These are phyloP conservation scores for Drosophila sordidapex DNA, from an alignment of 2,888 invertebrate species.

Conservation along the genomic window DNA sequence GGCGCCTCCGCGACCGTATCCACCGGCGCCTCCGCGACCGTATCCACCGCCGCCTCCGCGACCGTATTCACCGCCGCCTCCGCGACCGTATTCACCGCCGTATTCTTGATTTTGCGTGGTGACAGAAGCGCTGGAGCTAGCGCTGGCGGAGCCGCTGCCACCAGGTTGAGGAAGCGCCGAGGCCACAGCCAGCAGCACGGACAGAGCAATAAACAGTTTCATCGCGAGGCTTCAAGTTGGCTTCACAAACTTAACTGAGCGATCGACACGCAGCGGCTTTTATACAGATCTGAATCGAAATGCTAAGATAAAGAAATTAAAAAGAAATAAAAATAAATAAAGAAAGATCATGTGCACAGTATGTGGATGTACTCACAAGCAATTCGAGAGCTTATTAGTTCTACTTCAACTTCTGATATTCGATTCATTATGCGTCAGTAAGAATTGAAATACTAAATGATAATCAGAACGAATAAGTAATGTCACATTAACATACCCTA, in stretches of 20 bases:
- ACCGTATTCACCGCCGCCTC: constrained; percentile 6
- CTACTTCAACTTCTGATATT: constrained; percentile 25
- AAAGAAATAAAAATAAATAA: neutral
- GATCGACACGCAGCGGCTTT: constrained; percentile 39
- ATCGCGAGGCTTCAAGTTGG: constrained; percentile 49
- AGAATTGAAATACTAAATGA: constrained; percentile 13
- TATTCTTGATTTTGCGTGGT: neutral
- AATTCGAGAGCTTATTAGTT: constrained; percentile 19
- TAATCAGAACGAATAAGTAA: constrained; percentile 33
- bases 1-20: no score
- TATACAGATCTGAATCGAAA: constrained; percentile 47
- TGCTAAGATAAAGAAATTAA: neutral
- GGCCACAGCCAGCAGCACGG: constrained; percentile 49
- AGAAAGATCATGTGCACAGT: neutral
- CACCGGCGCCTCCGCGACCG: no score
- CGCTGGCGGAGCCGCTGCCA: constrained; percentile 29
- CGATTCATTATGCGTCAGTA: constrained; percentile 4
- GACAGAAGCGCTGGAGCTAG: neutral
- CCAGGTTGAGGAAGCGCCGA: constrained; percentile 38
- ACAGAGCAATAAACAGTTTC: constrained; percentile 58
- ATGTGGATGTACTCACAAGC: neutral
- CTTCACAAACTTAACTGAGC: constrained; percentile 51
- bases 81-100: neutral
- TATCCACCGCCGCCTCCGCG: constrained; percentile 15
- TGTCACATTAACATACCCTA: constrained; percentile 30